Percentiles rank a stretch among this genome's conserved stretches.
phyloP scores from a whole-genome alignment of 1,140 invertebrate genomes.

The Andricus grossulariae region DNA sequence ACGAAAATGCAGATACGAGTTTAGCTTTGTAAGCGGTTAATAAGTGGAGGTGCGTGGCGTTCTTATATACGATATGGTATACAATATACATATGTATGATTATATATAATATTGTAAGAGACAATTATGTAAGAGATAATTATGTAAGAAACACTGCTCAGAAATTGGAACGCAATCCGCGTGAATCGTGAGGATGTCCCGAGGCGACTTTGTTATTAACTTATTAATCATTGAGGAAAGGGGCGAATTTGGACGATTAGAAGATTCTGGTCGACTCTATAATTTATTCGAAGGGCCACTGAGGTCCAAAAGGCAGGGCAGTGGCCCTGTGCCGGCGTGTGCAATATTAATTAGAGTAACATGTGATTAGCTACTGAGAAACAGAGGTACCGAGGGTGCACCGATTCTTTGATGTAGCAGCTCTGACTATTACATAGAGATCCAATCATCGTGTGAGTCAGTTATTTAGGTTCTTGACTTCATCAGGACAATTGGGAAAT shows the following conservation, averaged over 20 bases:
- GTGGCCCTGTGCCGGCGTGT: constrained; percentile 70
- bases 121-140: constrained; percentile 47
- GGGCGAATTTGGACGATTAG: neutral
- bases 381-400: constrained; percentile 62
- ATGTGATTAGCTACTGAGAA: constrained; percentile 54
- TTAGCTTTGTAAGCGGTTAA: constrained; percentile 3
- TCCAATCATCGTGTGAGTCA: constrained; percentile 57
- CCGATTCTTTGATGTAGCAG: constrained; percentile 47
- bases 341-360: constrained; percentile 72
- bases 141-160: constrained; percentile 55
- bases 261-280: neutral
- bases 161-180: constrained; percentile 50
- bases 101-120: constrained; percentile 13
- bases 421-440: constrained; percentile 39
- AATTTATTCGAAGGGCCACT: constrained; percentile 11
- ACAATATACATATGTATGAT: constrained; percentile 27
- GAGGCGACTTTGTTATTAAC: constrained; percentile 14
- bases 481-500: neutral
- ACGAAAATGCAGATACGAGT: neutral
- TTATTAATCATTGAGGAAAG: constrained; percentile 23
- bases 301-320: constrained; percentile 25
- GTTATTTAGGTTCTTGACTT: constrained; percentile 49
- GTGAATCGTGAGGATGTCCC: constrained; percentile 36
- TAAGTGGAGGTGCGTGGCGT: neutral
- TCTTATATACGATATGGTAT: constrained; percentile 23